Base-by-base conservation (phyloP, 2,113 vertebrate genomes). In the Strigops habroptila region DNA sequence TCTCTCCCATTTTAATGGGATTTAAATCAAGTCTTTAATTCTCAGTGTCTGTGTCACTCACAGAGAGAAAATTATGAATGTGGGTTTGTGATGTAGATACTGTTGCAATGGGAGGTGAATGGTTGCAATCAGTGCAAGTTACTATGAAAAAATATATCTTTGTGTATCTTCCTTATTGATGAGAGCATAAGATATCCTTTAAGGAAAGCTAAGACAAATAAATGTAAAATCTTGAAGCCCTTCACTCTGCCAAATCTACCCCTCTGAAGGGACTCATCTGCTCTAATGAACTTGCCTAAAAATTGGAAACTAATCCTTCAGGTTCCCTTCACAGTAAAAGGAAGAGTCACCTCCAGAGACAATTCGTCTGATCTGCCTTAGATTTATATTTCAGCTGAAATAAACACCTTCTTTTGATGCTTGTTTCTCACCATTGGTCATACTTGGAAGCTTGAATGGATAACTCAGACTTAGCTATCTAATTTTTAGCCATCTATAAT, bases 21-120 rank as follows among this genome's bases (percentile, higher is more conserved):
- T 96, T 96, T 95, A 96, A 92, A 93, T 84, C 86, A 94, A 88
- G 77, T 69, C 80, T 94, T 82, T 96, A 96, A 91, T 88, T 69
- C 52, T 71, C 44, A 43, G 31, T 57, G 82, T 90, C 90, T 88
- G 28, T 88, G 90, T 82, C 74, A 88, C 31, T 39, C 64, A 84
- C 60, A 84, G 79, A 90, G 35, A 84, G n/a, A 88, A 93, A 88
- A 90, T 75, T 84, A 75, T 65, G 46, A 78, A 60, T 62, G 82
- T 35, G 31, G 16, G 14, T 71, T 89, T 18, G 0, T 68, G 73
- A 79, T 55, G 39, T 37, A 78, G 52, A 30, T 79, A 35, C 30
- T 70, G 33, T 62, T 94, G 68, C 52, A 63, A 30, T 30, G 28
- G 52, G 23, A 92, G 8, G 25, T 51, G 46, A 91, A 81, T 55